Conservation (phyloP, 2,888 invertebrate species). For the Acanthopleura granulata region DNA sequence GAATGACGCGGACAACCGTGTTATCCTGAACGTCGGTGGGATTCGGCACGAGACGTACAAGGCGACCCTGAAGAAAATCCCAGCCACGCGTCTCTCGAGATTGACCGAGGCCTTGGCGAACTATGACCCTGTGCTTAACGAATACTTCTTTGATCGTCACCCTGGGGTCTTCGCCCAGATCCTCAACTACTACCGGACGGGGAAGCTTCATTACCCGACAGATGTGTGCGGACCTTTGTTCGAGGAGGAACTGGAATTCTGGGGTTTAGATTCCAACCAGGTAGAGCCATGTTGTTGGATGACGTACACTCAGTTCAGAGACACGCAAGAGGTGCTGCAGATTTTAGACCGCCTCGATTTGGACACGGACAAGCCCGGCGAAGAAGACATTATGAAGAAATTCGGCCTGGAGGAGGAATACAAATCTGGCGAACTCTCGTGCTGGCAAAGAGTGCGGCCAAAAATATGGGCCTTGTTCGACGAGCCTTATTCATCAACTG, state of each 20-base stretch:
- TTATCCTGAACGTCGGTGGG: constrained; percentile 97
- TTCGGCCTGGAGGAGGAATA: constrained; percentile 79
- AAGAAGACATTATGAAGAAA: constrained; percentile 97
- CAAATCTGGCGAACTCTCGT: constrained; percentile 69
- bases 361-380: constrained; percentile 95
- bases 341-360: constrained; percentile 97
- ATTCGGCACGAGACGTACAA: constrained; percentile 87
- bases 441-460: constrained; percentile 96
- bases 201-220: constrained; percentile 98
- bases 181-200: constrained; percentile 97
- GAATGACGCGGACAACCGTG: constrained; percentile 84
- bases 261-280: constrained; percentile 99
- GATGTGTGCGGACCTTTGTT: constrained; percentile 99
- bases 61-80: constrained; percentile 93
- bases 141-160: constrained; percentile 97
- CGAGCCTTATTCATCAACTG: constrained; percentile 98
- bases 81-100: constrained; percentile 92
- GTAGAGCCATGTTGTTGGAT: constrained; percentile 99
- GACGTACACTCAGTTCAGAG: constrained; percentile 91
- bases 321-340: constrained; percentile 98
- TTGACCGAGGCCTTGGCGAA: constrained; percentile 97
- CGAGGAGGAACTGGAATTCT: constrained; percentile 99
- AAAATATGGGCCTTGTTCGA: constrained; percentile 99
- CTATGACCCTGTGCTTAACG: constrained; percentile 98
- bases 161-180: constrained; percentile 96